These are phyloP conservation scores for Glandiceps talaboti DNA, from an alignment of 53 echinoderm and acorn worm species.

Conservation along the genomic window DNA sequence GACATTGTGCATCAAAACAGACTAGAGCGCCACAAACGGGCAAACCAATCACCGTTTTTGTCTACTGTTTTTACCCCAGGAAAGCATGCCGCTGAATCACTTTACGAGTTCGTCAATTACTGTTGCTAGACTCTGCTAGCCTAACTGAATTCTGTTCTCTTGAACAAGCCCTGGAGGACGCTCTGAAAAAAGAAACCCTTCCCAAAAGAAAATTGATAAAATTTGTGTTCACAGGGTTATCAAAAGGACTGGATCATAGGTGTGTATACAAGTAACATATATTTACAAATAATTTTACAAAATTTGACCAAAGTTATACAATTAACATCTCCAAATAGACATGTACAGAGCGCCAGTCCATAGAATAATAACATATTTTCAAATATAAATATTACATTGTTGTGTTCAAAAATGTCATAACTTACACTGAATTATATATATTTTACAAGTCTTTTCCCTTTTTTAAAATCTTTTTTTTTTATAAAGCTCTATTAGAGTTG, in stretches of 20 bases:
- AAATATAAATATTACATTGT: background rate
- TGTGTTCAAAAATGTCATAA: background rate
- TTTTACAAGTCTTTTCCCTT: background rate
- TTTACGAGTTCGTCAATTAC: background rate
- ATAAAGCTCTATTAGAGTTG: too few species aligned
- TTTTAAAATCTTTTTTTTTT: background rate
- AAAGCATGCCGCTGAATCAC: background rate
- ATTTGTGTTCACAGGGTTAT: background rate
- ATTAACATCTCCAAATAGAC: too few species aligned
- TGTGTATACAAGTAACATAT: background rate
- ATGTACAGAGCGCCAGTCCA: background rate
- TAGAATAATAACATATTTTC: background rate
- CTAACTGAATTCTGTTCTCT: background rate
- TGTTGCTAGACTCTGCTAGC: background rate
- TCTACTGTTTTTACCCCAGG: background rate
- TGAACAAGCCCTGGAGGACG: slow-evolving; percentile 1
- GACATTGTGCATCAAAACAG: background rate
- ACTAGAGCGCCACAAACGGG: background rate
- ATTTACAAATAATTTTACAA: background rate
- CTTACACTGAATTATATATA: background rate
- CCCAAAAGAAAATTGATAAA: background rate
- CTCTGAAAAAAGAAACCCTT: background rate
- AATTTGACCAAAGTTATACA: background rate
- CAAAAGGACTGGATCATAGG: background rate
- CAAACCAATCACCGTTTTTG: background rate